phyloP scores from a whole-genome alignment of 2,113 vertebrate genomes.

The Crocuta crocuta region DNA sequence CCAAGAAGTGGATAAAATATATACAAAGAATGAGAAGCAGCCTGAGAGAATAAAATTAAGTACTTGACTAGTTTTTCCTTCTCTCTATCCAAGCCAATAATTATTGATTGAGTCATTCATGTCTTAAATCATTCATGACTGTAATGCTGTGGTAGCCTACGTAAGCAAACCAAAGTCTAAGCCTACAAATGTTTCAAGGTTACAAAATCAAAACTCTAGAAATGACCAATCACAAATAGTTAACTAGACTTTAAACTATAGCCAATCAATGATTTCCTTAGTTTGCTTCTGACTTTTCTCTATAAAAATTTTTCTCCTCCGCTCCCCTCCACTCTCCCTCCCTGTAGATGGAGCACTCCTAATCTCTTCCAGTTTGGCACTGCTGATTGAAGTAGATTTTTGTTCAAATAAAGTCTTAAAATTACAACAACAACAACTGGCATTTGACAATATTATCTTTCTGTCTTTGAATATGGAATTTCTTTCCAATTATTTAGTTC shows the following conservation, averaged over 20 bases:
- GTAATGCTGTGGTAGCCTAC: not conserved
- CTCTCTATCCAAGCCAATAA: not conserved
- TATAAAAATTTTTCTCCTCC: not conserved
- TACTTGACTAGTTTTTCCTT: not conserved
- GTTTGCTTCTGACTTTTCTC: not conserved
- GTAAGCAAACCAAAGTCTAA: not conserved
- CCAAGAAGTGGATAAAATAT: not conserved
- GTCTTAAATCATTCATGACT: not conserved
- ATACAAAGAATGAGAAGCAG: not conserved
- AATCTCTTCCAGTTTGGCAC: not conserved
- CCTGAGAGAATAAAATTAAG: not conserved
- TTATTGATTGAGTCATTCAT: not conserved
- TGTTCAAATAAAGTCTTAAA: not conserved
- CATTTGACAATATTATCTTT: not conserved
- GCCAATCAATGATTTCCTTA: not conserved
- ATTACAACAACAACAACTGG: not conserved
- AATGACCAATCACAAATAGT: not conserved
- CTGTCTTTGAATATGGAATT: not conserved
- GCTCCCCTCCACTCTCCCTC: not conserved
- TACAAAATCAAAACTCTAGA: not conserved
- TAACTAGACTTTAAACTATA: not conserved
- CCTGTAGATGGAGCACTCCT: not conserved
- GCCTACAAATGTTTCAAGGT: not conserved
- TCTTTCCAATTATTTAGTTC: not conserved
- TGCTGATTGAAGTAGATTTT: not conserved